Percentiles rank a stretch among this genome's conserved stretches.
phyloP scores from a whole-genome alignment of 1,140 invertebrate genomes.

The Rhopalosiphum padi region DNA sequence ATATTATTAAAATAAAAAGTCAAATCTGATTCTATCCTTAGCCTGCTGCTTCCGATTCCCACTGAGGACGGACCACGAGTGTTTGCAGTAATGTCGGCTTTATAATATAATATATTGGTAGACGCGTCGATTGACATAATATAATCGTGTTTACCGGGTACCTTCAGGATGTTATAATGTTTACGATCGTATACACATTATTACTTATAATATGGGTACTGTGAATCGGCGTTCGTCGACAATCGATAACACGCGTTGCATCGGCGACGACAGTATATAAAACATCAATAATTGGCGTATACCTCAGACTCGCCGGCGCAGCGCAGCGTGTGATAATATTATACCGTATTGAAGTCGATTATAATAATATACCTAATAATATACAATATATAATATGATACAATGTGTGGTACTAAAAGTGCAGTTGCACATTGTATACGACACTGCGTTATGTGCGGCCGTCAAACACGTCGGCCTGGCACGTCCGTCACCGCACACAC shows the following conservation, averaged over 20 bases:
- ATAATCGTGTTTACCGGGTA: neutral
- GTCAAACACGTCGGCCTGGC: neutral
- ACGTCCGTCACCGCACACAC: neutral
- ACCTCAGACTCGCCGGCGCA: neutral
- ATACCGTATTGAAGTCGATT: neutral
- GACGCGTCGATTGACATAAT: neutral
- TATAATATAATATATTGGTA: too few species aligned
- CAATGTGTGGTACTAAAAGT: neutral
- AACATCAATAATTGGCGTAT: neutral
- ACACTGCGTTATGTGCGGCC: neutral
- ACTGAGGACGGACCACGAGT: too few species aligned
- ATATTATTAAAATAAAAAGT: too few species aligned
- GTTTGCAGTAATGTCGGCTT: too few species aligned
- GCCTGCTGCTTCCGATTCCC: too few species aligned
- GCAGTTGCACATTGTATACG: neutral
- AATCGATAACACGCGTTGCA: neutral
- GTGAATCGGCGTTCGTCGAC: neutral
- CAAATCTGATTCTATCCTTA: too few species aligned
- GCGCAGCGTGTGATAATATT: neutral
- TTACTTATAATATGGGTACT: neutral
- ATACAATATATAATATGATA: neutral
- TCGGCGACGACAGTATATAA: neutral
- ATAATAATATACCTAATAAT: neutral
- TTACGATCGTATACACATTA: neutral
- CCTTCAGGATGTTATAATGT: too few species aligned